Base-by-base conservation (phyloP, 2,113 vertebrate species). In the Antennarius striatus region DNA sequence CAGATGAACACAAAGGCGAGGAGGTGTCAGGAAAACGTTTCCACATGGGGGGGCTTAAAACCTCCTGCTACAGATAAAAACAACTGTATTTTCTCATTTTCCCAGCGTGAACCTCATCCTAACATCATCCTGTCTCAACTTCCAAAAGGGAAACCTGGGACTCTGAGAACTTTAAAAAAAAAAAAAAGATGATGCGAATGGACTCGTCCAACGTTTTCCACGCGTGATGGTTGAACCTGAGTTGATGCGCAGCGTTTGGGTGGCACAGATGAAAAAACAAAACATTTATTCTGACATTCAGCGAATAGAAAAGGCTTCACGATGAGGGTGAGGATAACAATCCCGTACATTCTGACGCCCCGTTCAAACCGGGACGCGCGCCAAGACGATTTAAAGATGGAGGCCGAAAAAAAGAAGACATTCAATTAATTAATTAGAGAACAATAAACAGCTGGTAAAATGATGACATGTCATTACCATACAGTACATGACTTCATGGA, bases 1-100 rank as follows among this genome's bases (percentile, higher is more conserved):
- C 94, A 91, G 92, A 93, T 86, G 36, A 83, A 82, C 10, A 12
- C 9, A 84, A 91, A 85, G 65, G 89, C 66, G 71, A 79, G 59
- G 22, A 22, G 77, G 56, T 56, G 77, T 77, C 78, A 85, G 39
- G 53, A 22, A 51, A 56, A 68, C 4, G 85, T 67, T 58, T 63
- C 67, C 53, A 67, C 13, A 36, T 36, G 32, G 32, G 56, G 56
- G 58, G 55, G 42, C 56, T 65, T 85, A 49, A 22, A 50, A 66
- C 42, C n/a, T 81, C 22, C 39, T 67, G 77, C 83, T 76, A 73
- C 81, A 72, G 65, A 64, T 70, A 67, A 74, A 32, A 74, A 36
- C 7, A 47, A 12, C 13, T 5, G 22, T 29, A 43, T 57, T 10
- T 62, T 55, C n/a, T 53, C 10, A 46, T 60, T 43, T 40, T 66